Evolutionary conservation across 2,797 vertebrate genomes (phyloP), one percentile per base, ranked within the genome.

Genomic region (Leucoraja ocellata): DNA sequence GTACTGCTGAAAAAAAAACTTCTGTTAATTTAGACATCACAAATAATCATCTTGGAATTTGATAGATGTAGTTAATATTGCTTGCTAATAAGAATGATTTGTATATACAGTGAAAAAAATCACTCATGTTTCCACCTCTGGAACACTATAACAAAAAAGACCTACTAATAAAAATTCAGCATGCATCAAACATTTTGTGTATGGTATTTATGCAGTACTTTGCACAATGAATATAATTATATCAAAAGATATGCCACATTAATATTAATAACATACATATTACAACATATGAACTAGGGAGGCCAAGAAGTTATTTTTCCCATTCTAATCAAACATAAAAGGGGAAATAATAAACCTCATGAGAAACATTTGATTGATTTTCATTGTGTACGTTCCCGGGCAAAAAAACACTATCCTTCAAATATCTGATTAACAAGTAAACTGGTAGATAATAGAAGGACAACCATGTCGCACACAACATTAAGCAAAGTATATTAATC

Each of bases 401-500:
- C 90, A 92, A 71, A 92, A 46, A 92, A 92, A 92, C 71, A 39
- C 68, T 74, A 76, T 92, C 90, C 90, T 74, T 92, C 90, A 92
- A 92, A 39, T 92, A 92, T 92, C 90, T 92, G 71, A 92, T 76
- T 92, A 92, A 92, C 90, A 92, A 92, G 90, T 92, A 92, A 84
- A 92, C 90, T 92, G 90, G 90, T 76, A 92, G 90, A 92, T 92
- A 92, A 92, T 92, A 74, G 90, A 74, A 92, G 71, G 90, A 92
- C 71, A 92, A 92, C 90, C 90, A 92, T 92, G 90, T 92, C 39
- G 36, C 90, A 92, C 90, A 92, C 90, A 92, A 92, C 90, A 92
- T 92, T 92, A 92, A 54, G 90, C 90, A 92, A 92, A 92, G 90
- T 92, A 92, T 92, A 92, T 92, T 92, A 92, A 92, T 92, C 90